Evolutionary conservation across 2,888 invertebrate genomes (phyloP), one percentile per base, ranked within the genome.

Genomic region (Allygus modestus): DNA sequence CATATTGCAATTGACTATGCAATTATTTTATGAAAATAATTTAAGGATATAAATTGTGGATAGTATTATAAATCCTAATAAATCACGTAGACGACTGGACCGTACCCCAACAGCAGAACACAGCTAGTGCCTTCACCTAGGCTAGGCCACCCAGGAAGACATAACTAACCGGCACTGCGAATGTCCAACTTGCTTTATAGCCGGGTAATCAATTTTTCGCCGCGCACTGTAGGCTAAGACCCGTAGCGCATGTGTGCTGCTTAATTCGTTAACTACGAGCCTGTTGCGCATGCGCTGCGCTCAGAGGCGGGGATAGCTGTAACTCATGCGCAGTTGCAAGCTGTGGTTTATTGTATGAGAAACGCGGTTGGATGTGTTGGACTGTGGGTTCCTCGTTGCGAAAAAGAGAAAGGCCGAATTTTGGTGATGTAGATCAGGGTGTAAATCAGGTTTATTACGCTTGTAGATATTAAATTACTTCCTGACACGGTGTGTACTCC

Each of bases 161-260:
- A 65, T 65, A 65, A 65, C 65, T 31, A 28, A 65, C 65, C 65
- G 65, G 15, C 12, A 15, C 26, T 9, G 28, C 26, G 4, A 31
- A 65, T 31, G 65, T 65, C 28, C 65, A 58, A 58, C 28, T 65
- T 65, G 65, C 65, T 65, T 65, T 65, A 65, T 65, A 17, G 65
- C 28, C 17, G 20, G 65, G 65, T 65, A 65, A 65, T 65, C 65
- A 65, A 65, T 65, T 65, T 65, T 65, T 65, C 65, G 65, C 65
- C 17, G 65, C 65, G 65, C 58, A 58, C 58, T 58, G 58, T 58
- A 26, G 58, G 58, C 58, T 58, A 58, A 20, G n/a, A n/a, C n/a
- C n/a, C n/a, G n/a, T n/a, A n/a, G 58, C 65, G 65, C 65, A 65
- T 65, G 28, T 65, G 65, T 28, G 65, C 65, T 65, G 65, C 17